phyloP scores from a whole-genome alignment of 1,140 invertebrate species.

The Bicyclus anynana region DNA sequence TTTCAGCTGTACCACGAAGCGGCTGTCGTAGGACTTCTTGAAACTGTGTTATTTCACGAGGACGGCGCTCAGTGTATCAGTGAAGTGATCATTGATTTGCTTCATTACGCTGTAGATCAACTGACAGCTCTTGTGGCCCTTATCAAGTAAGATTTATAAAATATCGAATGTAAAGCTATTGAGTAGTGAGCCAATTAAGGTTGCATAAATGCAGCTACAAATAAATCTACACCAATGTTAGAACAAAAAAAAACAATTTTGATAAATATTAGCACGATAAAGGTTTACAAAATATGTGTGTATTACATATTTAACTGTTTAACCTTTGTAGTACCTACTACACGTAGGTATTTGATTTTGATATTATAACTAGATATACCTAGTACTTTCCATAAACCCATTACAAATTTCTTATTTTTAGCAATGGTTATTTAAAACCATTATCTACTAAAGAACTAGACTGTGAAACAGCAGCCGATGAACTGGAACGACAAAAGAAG shows the following conservation, averaged over 20 bases:
- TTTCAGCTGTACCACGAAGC: slow-evolving; percentile 84
- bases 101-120: slow-evolving; percentile 84
- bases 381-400: too few relatives aligned
- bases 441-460: slow-evolving; percentile 58
- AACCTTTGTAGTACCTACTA: too few relatives aligned
- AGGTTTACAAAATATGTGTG: too few relatives aligned
- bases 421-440: slow-evolving; percentile 57
- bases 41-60: slow-evolving; percentile 85
- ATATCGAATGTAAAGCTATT: not conserved
- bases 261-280: too few relatives aligned
- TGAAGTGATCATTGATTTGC: slow-evolving; percentile 83
- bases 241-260: too few relatives aligned
- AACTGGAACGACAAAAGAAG: slow-evolving; percentile 80
- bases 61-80: slow-evolving; percentile 83
- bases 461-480: slow-evolving; percentile 74
- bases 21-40: slow-evolving; percentile 82
- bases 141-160: slow-evolving; percentile 46
- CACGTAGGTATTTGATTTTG: too few relatives aligned
- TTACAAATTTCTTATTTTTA: slow-evolving; percentile 24
- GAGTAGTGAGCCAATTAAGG: too few relatives aligned
- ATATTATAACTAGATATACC: too few relatives aligned
- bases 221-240: too few relatives aligned
- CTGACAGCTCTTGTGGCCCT: slow-evolving; percentile 77
- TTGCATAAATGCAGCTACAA: not conserved
- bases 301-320: too few relatives aligned